Evolutionary conservation across 1,140 invertebrate genomes (phyloP), one percentile per base, ranked within the genome.

Genomic region (Drosophila pallidifrons): DNA sequence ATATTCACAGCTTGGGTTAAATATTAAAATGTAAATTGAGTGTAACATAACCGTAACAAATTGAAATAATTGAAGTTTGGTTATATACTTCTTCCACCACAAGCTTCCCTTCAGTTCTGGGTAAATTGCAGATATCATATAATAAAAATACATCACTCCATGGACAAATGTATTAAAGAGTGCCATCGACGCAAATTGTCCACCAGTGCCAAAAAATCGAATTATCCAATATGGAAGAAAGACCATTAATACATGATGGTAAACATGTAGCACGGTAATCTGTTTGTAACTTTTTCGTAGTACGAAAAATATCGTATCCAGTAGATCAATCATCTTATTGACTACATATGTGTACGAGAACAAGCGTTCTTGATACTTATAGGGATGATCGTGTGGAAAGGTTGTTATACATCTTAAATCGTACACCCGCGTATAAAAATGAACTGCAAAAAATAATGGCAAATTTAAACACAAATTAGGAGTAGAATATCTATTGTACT

Each of bases 31-130:
- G 1, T 6, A 5, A 2, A 35, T 1, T 1, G 58, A 25, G 11
- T 70, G 67, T 2, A 43, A 2, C 4, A 47, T 1, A 8, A 76
- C 13, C 1, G 65, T 15, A 1, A 45, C 2, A 11, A 73, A 73
- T 16, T 77, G 75, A 1, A 58, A 2, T 16, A 77, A 15, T 16
- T 77, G 75, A 4, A 73, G 16, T 43, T 55, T 43, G 0, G 75
- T 77, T 0, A 77, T 77, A 11, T 68, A 59, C 20, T 74, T 77
- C n/a, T 77, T 77, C 70, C 70, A 74, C 70, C 71, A 68, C 3
- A 68, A n/a, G 10, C 25, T 66, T 3, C 11, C 13, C 13, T 68
- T 58, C 0, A 68, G 16, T 1, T 28, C 28, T 5, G 70, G 45
- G 45, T 63, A 51, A 0, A 68, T 11, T 1, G 70, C 63, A 5